These are phyloP conservation scores for Rhagologus leucostigma DNA, from an alignment of 2,113 vertebrate genomes.

Conservation along the genomic window DNA sequence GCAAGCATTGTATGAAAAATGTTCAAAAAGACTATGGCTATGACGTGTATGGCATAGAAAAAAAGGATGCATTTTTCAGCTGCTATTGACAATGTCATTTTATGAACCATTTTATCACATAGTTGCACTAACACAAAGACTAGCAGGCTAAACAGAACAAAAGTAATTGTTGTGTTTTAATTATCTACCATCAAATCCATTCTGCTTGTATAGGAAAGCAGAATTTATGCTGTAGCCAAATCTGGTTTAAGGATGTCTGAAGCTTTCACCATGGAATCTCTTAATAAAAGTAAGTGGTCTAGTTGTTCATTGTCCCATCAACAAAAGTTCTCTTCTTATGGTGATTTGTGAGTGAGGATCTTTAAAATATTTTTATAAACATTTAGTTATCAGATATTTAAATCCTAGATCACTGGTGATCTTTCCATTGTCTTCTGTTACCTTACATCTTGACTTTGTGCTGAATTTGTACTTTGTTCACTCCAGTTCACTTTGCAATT, in stretches of 20 bases:
- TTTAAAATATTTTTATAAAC: background rate
- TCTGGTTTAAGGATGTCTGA: slow-evolving; percentile 94
- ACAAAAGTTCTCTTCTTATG: background rate
- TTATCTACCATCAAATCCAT: background rate
- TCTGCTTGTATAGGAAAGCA: slow-evolving; percentile 85
- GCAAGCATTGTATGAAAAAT: background rate
- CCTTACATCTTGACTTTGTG: background rate
- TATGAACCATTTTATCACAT: background rate
- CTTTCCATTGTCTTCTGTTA: background rate
- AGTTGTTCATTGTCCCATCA: background rate
- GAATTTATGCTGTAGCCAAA: slow-evolving; percentile 96
- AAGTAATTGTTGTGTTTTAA: background rate
- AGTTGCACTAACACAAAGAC: background rate
- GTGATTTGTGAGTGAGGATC: background rate
- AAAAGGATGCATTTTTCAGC: background rate
- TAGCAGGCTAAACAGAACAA: background rate
- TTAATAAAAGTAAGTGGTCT: slow-evolving; percentile 83
- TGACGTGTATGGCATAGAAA: background rate
- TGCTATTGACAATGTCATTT: background rate
- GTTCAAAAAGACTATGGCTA: background rate
- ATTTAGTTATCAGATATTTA: background rate
- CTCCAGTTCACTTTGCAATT: background rate
- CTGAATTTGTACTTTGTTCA: background rate
- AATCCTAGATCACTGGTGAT: background rate
- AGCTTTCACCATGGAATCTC: slow-evolving; percentile 78